phyloP scores from a whole-genome alignment of 2,113 vertebrate species.

The Caretta caretta region DNA sequence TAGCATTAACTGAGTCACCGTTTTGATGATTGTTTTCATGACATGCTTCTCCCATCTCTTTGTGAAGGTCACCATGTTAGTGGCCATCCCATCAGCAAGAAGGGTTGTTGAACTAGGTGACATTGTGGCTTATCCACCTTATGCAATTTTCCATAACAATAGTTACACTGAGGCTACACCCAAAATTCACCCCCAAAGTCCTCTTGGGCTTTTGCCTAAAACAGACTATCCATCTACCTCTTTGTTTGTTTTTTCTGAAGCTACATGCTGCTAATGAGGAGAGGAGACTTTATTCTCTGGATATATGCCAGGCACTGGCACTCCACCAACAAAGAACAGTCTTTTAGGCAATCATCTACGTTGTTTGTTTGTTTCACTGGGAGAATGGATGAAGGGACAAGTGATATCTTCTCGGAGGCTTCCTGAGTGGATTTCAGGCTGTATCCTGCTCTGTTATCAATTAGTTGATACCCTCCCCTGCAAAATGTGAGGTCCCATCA shows the following conservation, averaged over 20 bases:
- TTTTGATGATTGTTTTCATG: no score
- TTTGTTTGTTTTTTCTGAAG: background rate
- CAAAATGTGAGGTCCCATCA: background rate
- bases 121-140: no score
- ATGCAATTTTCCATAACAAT: no score
- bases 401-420: background rate
- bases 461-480: background rate
- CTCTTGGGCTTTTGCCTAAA: no score
- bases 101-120: no score
- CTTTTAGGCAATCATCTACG: background rate
- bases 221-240: no score
- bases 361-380: background rate
- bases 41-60: no score
- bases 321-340: background rate
- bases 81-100: no score
- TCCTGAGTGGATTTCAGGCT: background rate
- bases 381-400: background rate
- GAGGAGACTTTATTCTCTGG: background rate
- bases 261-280: background rate
- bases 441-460: background rate
- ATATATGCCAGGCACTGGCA: background rate
- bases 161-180: no score
- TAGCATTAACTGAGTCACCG: no score
- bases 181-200: no score
- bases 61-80: no score